Base-by-base conservation (phyloP, 2,888 invertebrate genomes). In the Pristionchus fissidentatus region DNA sequence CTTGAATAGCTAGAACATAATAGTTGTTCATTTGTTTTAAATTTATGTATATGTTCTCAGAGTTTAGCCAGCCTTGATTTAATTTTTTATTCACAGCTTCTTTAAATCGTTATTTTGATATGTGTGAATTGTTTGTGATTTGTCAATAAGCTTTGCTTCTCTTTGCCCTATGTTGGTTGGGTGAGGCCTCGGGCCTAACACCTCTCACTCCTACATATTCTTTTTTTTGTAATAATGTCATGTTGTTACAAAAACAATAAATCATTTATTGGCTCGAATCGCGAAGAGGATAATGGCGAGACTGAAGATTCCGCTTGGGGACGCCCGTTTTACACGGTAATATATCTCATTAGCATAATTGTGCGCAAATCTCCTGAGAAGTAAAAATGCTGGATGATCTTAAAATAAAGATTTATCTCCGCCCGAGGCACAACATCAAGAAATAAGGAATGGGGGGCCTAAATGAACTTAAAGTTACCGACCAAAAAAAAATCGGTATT, bases 211-310 rank as follows among this genome's bases (percentile, higher is more conserved):
- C 60, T 49, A 10, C 26, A 8, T 60, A 35, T 35, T 38, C 5
- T n/a, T n/a, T n/a, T 35, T 29, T 70, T 70, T 70, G 70, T 70
- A 70, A 70, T 70, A 70, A 70, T 70, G 70, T 70, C 70, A 70
- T 35, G 70, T 70, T 70, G 70, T 70, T 70, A 70, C 29, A 70
- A 35, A 70, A n/a, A 26, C 70, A 38, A 70, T 70, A 70, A 70
- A 60, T 10, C 70, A 70, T 70, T 70, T 70, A 70, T 70, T 70
- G 70, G 70, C 70, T 29, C 70, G 38, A 38, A 35, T 10, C 13
- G 8, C 15, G 38, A 35, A 70, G 70, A 10, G 70, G 60, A 19
- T 19, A 35, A 70, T 70, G 32, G 26, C n/a, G n/a, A n/a, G n/a
- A 35, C 4, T 8, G 38, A n/a, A 35, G 8, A 26, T 35, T 5